phyloP scores from a whole-genome alignment of 2,113 vertebrate genomes.

The Hemiprocne comata region DNA sequence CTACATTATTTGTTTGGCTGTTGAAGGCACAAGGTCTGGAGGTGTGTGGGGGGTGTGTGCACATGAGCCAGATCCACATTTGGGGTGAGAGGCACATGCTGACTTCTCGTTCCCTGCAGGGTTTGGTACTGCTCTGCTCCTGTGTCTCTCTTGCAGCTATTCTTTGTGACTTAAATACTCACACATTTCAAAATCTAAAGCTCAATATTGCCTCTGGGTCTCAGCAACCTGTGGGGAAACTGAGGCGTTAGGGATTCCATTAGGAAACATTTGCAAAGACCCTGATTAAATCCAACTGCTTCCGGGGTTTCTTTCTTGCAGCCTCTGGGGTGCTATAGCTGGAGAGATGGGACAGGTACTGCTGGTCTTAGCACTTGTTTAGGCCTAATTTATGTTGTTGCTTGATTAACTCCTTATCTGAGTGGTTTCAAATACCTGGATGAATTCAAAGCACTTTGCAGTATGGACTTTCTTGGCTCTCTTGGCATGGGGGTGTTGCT shows the following conservation, averaged over 20 bases:
- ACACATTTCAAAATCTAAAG: not conserved
- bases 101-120: no score
- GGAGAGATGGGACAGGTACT: not conserved
- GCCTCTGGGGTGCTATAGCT: not conserved
- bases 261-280: not conserved
- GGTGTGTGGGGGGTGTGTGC: accelerated
- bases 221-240: not conserved
- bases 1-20: not conserved
- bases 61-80: accelerated
- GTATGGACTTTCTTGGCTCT: not conserved
- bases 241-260: not conserved
- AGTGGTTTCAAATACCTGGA: not conserved
- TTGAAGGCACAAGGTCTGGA: not conserved
- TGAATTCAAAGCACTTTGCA: not conserved
- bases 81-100: not conserved
- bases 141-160: not conserved
- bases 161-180: not conserved
- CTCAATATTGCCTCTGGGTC: accelerated
- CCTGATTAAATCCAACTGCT: not conserved
- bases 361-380: not conserved
- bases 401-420: not conserved
- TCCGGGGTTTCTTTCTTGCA: not conserved
- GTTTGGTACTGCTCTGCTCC: not conserved
- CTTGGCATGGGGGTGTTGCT: not conserved
- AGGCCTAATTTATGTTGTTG: not conserved